phyloP scores from a whole-genome alignment of 2,113 vertebrate species.

The Loxodonta africana region DNA sequence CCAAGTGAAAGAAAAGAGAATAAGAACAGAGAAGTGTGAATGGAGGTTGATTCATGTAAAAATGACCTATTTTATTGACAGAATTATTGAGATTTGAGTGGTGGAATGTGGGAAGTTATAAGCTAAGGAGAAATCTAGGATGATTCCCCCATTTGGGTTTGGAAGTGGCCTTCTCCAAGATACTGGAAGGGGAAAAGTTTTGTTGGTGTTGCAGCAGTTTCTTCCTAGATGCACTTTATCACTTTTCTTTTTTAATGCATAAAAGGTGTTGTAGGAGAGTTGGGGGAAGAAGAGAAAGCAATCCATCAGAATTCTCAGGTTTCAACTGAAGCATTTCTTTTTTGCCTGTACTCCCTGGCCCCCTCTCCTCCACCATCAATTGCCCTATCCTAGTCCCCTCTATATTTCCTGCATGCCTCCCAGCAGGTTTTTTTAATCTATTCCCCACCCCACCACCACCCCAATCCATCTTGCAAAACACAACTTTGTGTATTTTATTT shows the following conservation, averaged over 20 bases:
- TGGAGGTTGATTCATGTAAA: neutral
- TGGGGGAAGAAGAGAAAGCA: neutral
- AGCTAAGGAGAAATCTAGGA: neutral
- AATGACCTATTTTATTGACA: neutral
- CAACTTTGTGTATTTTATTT: neutral
- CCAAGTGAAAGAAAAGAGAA: neutral
- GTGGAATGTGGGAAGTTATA: neutral
- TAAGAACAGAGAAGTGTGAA: neutral
- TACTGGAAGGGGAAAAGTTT: neutral
- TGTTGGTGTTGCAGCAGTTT: neutral
- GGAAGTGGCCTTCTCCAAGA: neutral
- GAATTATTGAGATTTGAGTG: neutral
- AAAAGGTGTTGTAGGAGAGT: neutral
- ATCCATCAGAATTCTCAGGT: neutral
- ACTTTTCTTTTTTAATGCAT: neutral
- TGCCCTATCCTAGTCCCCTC: neutral
- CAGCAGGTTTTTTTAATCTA: too few species aligned
- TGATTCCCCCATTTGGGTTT: neutral
- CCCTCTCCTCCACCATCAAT: neutral
- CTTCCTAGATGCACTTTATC: neutral
- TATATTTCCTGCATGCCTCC: neutral
- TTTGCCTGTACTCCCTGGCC: neutral
- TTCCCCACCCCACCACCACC: too few species aligned
- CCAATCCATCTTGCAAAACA: neutral
- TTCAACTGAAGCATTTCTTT: neutral